Percentiles rank a stretch among this genome's conserved stretches.
Evolutionary conservation across 1,140 invertebrate genomes (phyloP).

Genomic region (Reticulitermes speratus): DNA sequence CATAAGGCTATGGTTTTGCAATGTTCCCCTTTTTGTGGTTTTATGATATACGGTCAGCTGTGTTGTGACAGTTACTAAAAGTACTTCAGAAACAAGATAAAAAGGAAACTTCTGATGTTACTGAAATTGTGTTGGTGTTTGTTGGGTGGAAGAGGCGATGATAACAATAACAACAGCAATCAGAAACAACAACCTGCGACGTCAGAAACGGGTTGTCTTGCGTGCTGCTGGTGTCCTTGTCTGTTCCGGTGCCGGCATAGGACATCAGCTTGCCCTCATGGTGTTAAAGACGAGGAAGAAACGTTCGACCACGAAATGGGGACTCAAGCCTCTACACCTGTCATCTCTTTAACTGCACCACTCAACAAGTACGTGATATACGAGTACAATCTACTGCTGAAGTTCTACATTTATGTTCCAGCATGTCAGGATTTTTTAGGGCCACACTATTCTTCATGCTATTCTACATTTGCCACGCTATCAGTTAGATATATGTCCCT

Average conservation of each 20-base stretch:
- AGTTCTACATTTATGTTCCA: no score
- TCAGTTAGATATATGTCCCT: no score
- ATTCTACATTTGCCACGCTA: no score
- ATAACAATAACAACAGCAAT: conserved; percentile 12
- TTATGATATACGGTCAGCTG: not conserved
- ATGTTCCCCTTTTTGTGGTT: no score
- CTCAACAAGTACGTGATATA: not conserved
- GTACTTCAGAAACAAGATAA: not conserved
- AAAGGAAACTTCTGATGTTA: not conserved
- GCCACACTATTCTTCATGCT: no score
- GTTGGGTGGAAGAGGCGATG: not conserved
- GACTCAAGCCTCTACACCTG: not conserved
- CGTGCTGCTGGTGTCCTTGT: conserved; percentile 5
- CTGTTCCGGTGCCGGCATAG: not conserved
- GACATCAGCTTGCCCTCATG: not conserved
- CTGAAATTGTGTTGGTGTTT: not conserved
- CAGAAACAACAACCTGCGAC: not conserved
- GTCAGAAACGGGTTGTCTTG: not conserved
- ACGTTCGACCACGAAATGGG: not conserved
- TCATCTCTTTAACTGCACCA: not conserved
- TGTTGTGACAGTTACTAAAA: not conserved
- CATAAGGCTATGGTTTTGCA: no score
- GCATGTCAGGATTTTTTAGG: no score
- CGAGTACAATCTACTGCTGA: no score
- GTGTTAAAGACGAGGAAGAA: not conserved